Conservation (phyloP, 2,888 invertebrate genomes). For the Listrodromus nycthemerus region DNA sequence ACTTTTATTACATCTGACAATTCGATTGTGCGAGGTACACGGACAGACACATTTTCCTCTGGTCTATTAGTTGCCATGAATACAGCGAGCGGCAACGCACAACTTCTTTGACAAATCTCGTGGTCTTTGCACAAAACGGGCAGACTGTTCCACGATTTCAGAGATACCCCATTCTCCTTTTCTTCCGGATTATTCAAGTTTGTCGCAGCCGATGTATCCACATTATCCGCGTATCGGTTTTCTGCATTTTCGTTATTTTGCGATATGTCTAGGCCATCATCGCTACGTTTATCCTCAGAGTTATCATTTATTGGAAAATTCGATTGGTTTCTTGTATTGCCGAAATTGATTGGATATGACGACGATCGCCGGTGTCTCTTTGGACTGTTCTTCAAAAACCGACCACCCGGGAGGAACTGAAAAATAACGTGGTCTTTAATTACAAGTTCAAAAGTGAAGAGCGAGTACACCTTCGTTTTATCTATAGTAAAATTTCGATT, state of each 20-base stretch:
- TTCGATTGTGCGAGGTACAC: constrained; percentile 61
- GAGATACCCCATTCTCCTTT: constrained; percentile 59
- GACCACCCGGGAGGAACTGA: constrained; percentile 80
- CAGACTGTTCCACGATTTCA: constrained; percentile 80
- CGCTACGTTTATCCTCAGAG: constrained; percentile 7
- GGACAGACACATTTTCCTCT: constrained; percentile 36
- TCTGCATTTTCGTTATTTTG: not conserved
- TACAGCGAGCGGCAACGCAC: constrained; percentile 51
- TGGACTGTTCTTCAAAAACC: constrained; percentile 78
- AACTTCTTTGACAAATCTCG: constrained; percentile 64
- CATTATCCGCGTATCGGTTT: not conserved
- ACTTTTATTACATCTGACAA: constrained; percentile 78
- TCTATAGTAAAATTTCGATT: not conserved
- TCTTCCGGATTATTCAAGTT: constrained; percentile 32
- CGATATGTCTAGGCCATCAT: not conserved
- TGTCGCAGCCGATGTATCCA: not conserved
- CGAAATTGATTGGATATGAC: constrained; percentile 81
- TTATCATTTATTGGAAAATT: constrained; percentile 12
- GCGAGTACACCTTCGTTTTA: not conserved
- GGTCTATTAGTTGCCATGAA: constrained; percentile 56
- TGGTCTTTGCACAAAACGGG: constrained; percentile 74
- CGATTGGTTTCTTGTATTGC: constrained; percentile 58
- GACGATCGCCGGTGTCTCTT: constrained; percentile 81
- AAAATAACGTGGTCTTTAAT: not conserved
- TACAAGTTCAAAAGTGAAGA: not conserved